These are phyloP conservation scores for Lanius collurio DNA, from an alignment of 2,113 vertebrate species.

Conservation along the genomic window DNA sequence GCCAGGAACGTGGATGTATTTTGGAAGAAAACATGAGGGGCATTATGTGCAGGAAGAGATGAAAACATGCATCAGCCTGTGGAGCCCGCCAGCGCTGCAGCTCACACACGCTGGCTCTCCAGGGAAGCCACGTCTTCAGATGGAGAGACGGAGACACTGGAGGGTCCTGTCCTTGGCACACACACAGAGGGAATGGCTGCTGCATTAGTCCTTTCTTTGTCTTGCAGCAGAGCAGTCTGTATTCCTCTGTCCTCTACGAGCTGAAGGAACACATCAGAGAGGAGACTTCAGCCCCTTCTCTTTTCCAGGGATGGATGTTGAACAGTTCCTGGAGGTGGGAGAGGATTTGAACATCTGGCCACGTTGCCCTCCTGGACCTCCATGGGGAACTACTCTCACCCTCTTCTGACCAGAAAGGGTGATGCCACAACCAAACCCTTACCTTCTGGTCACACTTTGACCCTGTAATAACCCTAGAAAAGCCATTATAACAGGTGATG, in stretches of 20 bases:
- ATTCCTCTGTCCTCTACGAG: not conserved
- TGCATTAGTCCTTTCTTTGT: not conserved
- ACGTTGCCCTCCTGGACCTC: not conserved
- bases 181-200: not conserved
- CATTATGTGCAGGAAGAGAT: not conserved
- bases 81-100: not conserved
- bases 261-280: not conserved
- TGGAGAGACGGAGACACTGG: not conserved
- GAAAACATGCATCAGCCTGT: not conserved
- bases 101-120: fast-evolving
- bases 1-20: constrained; percentile 43
- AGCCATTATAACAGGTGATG: not conserved
- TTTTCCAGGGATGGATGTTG: not conserved
- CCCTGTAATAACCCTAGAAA: not conserved
- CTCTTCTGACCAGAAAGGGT: not conserved
- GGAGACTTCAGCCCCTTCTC: not conserved
- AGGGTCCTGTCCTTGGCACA: not conserved
- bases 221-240: not conserved
- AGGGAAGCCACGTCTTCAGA: not conserved
- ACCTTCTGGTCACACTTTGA: fast-evolving
- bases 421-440: not conserved
- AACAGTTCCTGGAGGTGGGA: not conserved
- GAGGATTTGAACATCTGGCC: not conserved
- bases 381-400: not conserved
- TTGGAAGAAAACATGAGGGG: constrained; percentile 10